Evolutionary conservation across 2,888 invertebrate species (phyloP), one percentile per base, ranked within the genome.

Genomic region (Philonicus albiceps): DNA sequence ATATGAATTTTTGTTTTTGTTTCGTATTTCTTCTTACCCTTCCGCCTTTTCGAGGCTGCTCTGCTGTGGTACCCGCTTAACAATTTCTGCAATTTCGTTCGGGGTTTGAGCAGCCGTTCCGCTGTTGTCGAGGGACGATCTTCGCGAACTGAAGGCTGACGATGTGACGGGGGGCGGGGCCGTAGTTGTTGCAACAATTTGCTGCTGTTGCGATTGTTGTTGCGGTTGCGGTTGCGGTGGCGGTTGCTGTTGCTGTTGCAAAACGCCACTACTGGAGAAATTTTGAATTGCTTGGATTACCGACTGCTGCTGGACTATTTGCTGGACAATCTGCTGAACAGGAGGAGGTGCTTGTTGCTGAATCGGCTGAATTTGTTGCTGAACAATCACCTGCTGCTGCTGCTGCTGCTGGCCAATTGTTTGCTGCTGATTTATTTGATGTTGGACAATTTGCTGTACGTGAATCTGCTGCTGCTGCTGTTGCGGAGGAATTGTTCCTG

Each of bases 101-200:
- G 89, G 89, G 19, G 89, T 89, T 75, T 89, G 89, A 6, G 87
- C 88, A 7, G 88, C 89, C 13, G 89, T 22, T n/a, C 89, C 89
- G 87, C 91, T 91, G 37, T 37, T 37, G 86, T 92, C 92, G 13
- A 92, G 88, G 2, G 92, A 92, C 4, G 92, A 91, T 16, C 92
- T 91, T 5, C 92, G 89, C 6, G 92, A 92, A 88, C 91, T 92
- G 83, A 90, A 91, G 0, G 91, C 90, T 4, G 92, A 92, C 3
- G 92, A 91, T n/a, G 90, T 90, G 31, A 90, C 90, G 8, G 91
- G 90, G 37, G 90, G 90, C 30, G 89, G n/a, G 1, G 76, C 43
- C 2, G 76, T 1, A 76, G 7, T 37, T 37, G 37, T 37, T 43
- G 40, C 0, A 3, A 3, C 40, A 87, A 93, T 89, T 64, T 72